Base-by-base conservation (phyloP, 2,888 invertebrate genomes). In the Aspidapion aeneum region DNA sequence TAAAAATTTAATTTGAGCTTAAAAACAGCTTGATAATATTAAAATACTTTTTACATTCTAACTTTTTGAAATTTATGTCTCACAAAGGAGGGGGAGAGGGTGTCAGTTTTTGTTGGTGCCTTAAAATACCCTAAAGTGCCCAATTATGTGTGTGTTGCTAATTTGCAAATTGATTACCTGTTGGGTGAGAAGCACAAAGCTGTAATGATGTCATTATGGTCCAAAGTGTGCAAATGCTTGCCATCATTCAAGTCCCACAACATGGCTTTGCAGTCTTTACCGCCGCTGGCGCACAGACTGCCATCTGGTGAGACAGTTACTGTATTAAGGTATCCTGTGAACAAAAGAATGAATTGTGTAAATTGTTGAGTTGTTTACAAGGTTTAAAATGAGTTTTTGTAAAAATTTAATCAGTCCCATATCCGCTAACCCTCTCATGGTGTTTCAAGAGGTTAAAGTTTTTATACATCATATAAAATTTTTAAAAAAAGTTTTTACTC, bases 301-400 rank as follows among this genome's bases (percentile, higher is more conserved):
- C 99, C 99, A 82, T 99, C 99, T 73, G 99, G 99, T 56, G 98
- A 98, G 57, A 99, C 98, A 0, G 99, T 98, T 3, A 99, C 98
- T 35, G 96, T 96, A 85, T 99, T 99, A 80, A 99, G 83, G 83
- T 97, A 98, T 35, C 98, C 98, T 35, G 12, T 3, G 12, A 35
- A 35, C 5, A 35, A 12, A 35, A 3, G 12, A 35, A 35, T 7
- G 12, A 35, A 7, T 35, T 7, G 35, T 35, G 35, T 35, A 35
- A 35, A 35, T 7, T 35, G 12, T 35, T 35, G 5, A 35, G 12
- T 35, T 12, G n/a, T n/a, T 35, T 12, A 7, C 35, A 35, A 35
- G 12, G 3, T 35, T 35, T 35, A 35, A 35, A 35, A 35, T 35
- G 12, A 7, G 12, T 35, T 7, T 3, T 35, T 12, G 35, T 12